Evolutionary conservation across 2,888 invertebrate species (phyloP).

Genomic region (Dascillus cervinus): DNA sequence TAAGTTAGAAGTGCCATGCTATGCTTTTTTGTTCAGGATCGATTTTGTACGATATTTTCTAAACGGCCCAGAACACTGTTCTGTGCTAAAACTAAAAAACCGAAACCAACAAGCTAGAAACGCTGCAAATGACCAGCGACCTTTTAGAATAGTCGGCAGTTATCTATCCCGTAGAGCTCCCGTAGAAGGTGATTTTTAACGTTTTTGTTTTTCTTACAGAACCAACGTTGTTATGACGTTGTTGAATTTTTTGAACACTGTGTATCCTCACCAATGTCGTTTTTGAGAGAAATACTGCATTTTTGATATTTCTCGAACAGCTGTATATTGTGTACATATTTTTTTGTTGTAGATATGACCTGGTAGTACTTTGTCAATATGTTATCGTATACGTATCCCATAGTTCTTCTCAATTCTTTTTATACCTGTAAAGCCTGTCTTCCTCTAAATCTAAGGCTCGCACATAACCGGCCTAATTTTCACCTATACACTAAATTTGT

Average conservation of each 20-base stretch:
- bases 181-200: conserved; percentile 13
- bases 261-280: conserved; percentile 15
- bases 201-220: conserved; percentile 8
- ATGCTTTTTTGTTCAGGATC: conserved; percentile 32
- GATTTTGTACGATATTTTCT: conserved; percentile 23
- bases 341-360: conserved; percentile 27
- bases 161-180: conserved; percentile 10
- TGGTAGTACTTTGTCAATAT: conserved; percentile 11
- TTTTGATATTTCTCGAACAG: conserved; percentile 33
- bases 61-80: conserved; percentile 10
- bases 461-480: conserved; percentile 15
- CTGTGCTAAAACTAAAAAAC: too few species aligned
- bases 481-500: conserved; percentile 9
- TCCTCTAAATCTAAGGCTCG: conserved; percentile 12
- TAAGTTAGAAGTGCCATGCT: conserved; percentile 43
- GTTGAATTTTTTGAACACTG: conserved; percentile 7
- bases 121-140: conserved; percentile 19
- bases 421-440: conserved; percentile 9
- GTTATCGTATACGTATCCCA: conserved; percentile 9
- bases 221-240: conserved; percentile 4
- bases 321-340: conserved; percentile 34
- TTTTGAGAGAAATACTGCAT: conserved; percentile 28
- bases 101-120: too few species aligned
- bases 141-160: conserved; percentile 14
- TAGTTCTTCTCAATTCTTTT: conserved; percentile 5